Percentiles rank a stretch among this genome's conserved stretches.
Evolutionary conservation across 2,888 invertebrate genomes (phyloP).

Genomic region (Macrophya annulata): DNA sequence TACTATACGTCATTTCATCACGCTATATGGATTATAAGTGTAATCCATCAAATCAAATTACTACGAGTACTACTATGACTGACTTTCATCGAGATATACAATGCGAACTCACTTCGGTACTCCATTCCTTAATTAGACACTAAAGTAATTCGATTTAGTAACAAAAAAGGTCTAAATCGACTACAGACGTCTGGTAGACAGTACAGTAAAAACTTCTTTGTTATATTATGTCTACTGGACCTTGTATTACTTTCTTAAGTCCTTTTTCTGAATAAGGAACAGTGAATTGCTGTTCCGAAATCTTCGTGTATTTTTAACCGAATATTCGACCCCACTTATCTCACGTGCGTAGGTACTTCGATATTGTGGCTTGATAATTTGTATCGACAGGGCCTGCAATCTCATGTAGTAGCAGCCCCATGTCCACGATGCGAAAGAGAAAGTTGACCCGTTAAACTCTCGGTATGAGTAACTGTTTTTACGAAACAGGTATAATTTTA

Average conservation of each 20-base stretch:
- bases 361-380: too few species aligned
- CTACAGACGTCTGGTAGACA: not conserved
- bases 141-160: not conserved
- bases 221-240: not conserved
- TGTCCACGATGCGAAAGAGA: conserved; percentile 26
- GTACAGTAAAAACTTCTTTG: not conserved
- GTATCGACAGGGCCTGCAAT: not conserved
- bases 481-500: conserved; percentile 25
- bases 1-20: too few species aligned
- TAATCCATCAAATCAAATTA: not conserved
- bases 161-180: not conserved
- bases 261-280: not conserved
- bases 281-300: not conserved
- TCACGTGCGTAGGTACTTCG: too few species aligned
- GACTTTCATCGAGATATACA: not conserved
- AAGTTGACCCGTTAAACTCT: conserved; percentile 24
- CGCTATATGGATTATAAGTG: too few species aligned
- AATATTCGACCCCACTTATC: too few species aligned
- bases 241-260: not conserved
- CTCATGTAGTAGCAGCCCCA: not conserved
- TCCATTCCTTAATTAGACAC: not conserved
- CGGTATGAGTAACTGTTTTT: not conserved
- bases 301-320: not conserved
- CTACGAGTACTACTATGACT: not conserved
- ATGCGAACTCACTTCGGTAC: not conserved